Evolutionary conservation across 2,888 invertebrate genomes (phyloP), one percentile per base, ranked within the genome.

Genomic region (Celastrina argiolus): DNA sequence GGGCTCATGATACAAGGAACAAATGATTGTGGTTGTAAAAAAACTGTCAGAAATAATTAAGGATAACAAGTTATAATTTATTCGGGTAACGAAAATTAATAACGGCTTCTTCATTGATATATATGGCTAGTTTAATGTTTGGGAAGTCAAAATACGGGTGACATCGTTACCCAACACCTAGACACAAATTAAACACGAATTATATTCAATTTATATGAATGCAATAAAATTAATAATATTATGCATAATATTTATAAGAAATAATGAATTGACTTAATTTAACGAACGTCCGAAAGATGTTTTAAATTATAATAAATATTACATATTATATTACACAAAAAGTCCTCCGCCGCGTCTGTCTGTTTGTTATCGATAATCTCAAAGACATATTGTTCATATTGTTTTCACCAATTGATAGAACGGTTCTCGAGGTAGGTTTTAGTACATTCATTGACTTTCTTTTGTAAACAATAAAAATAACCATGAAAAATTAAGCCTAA

Each of bases 61-160:
- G 67, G 69, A 70, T 71, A 70, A 69, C 67, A 64, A 73, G 69
- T 70, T 70, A 61, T 51, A 66, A 74, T 73, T 76, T 76, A 76
- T 85, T 51, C 51, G 51, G 12, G 85, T 85, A 82, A 87, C 83
- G 84, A 83, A 79, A 84, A 85, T 86, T 85, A 84, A 81, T 80
- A 79, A 83, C 80, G 83, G 78, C 81, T 76, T 80, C 85, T 87
- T 85, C 88, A 90, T 90, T 88, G 86, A 84, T 81, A 85, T 77
- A 82, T 84, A 87, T 82, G 78, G 81, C 78, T 72, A 71, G 69
- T 70, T 75, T 74, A 74, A 75, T 74, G 71, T 61, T 61, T 71
- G 69, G 70, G 74, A 76, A 75, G 74, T 71, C 75, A 71, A 36
- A n/a, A n/a, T 18, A 51, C 39, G 14, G 41, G 39, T 68, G 70